Percentiles rank a stretch among this genome's conserved stretches.
Evolutionary conservation across 2,888 invertebrate genomes (phyloP).

Genomic region (Anorthoa munda): DNA sequence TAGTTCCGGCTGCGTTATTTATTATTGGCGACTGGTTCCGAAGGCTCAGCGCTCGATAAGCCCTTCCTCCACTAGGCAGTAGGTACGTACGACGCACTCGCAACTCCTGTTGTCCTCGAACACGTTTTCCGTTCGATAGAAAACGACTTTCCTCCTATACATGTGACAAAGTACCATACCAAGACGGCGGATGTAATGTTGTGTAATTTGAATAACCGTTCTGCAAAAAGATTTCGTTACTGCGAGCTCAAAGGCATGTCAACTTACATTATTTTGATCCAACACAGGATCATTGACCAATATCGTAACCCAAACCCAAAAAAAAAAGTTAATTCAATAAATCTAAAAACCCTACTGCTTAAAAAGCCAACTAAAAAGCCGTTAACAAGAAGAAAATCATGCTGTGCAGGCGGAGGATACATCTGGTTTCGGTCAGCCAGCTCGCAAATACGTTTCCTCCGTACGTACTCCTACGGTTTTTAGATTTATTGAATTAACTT

Average conservation of each 20-base stretch:
- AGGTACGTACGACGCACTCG: neutral
- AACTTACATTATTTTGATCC: neutral
- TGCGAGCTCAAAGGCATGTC: neutral
- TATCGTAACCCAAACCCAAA: neutral
- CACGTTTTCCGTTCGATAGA: slow-evolving; percentile 3
- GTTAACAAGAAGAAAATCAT: too few relatives aligned
- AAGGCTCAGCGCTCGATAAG: slow-evolving; percentile 29
- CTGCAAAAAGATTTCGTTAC: neutral
- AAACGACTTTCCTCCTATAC: slow-evolving; percentile 11
- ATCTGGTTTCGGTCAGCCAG: too few relatives aligned
- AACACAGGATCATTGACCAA: neutral
- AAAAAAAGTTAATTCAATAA: too few relatives aligned
- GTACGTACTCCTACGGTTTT: too few relatives aligned
- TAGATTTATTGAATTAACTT: too few relatives aligned
- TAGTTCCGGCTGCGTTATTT: slow-evolving; percentile 68
- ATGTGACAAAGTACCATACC: neutral
- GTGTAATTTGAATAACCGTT: neutral
- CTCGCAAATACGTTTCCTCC: too few relatives aligned
- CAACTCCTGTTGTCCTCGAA: slow-evolving; percentile 8
- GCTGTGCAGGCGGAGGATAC: too few relatives aligned
- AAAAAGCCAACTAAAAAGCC: too few relatives aligned
- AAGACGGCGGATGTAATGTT: neutral
- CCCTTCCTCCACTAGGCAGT: slow-evolving; percentile 29
- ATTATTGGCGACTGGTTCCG: slow-evolving; percentile 54
- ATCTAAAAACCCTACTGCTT: too few relatives aligned